Evolutionary conservation across 2,888 invertebrate species (phyloP).

Genomic region (Drosophila maculinotata): DNA sequence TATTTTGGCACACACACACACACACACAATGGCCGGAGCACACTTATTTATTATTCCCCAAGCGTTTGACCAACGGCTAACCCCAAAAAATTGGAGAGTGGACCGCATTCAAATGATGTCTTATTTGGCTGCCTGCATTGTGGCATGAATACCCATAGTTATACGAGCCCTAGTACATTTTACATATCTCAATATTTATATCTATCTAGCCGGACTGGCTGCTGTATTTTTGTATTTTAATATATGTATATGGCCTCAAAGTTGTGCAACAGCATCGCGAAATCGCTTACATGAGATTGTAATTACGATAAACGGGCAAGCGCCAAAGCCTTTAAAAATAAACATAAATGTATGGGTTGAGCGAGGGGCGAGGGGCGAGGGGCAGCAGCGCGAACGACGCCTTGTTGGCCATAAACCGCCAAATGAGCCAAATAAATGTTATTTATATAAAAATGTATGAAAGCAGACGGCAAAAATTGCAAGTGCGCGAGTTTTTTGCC

Average conservation of each 20-base stretch:
- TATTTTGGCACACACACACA: conserved; percentile 49
- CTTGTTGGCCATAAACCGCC: conserved; percentile 74
- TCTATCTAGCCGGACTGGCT: conserved; percentile 33
- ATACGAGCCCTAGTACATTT: conserved; percentile 21
- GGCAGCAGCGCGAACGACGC: conserved; percentile 40
- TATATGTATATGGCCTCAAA: conserved; percentile 66
- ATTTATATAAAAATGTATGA: conserved; percentile 66
- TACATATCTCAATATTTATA: conserved; percentile 18
- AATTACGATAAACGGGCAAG: conserved; percentile 77
- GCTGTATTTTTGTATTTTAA: conserved; percentile 22
- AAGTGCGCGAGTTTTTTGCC: conserved; percentile 48
- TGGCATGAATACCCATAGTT: conserved; percentile 56
- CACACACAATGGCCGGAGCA: conserved; percentile 44
- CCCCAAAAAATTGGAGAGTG: conserved; percentile 53
- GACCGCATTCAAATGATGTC: conserved; percentile 79
- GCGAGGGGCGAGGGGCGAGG: not conserved
- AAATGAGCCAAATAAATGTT: conserved; percentile 82
- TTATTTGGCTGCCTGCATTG: conserved; percentile 77
- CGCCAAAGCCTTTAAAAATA: conserved; percentile 64
- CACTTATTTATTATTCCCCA: conserved; percentile 81
- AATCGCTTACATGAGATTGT: conserved; percentile 79
- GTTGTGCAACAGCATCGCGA: conserved; percentile 81
- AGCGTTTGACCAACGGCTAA: conserved; percentile 80
- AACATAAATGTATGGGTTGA: conserved; percentile 46
- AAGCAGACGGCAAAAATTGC: conserved; percentile 56